Base-by-base conservation (phyloP, 2,113 vertebrate genomes). In the Etheostoma cragini region DNA sequence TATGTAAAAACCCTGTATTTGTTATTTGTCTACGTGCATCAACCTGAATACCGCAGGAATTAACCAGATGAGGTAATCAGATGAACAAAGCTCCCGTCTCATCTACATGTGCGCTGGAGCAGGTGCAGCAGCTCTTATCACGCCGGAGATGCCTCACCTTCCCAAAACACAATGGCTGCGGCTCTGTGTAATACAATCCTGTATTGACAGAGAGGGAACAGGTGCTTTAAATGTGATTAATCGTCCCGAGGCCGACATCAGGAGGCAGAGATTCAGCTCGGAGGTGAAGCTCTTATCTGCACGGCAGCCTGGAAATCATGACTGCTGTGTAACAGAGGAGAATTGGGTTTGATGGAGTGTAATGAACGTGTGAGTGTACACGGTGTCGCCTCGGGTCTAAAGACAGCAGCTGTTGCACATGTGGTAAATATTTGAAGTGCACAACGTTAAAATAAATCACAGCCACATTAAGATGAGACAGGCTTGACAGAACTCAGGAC, bases 181-280 rank as follows among this genome's bases (percentile, higher is more conserved):
- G 54, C 22, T 69, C 61, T 30, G 83, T 14, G 91, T 91, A 94
- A 93, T 77, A 70, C 22, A 90, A 94, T 85, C 80, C 82, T 11
- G 67, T 90, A 64, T 82, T 91, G 92, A 93, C 89, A 74, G 86
- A 86, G 81, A 80, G 84, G 79, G 89, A 89, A 93, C 93, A 93
- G 93, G 91, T 93, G 93, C 89, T 91, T 88, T 83, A 89, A 83
- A 91, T 90, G 52, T 88, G 90, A 94, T 94, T 88, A 92, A 92
- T 87, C 74, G 73, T 76, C 53, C 53, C 13, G 50, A 82, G 83
- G 88, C 74, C 75, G 73, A 62, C 79, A 49, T 80, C 65, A 50
- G 62, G 15, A 58, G 76, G 80, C 68, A 17, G 47, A 61, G 24
- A 76, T 83, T 81, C 81, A 86, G 82, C 86, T 62, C 26, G 2